Conservation (phyloP, 1,140 invertebrate species). For the Drosophila repletoides region DNA sequence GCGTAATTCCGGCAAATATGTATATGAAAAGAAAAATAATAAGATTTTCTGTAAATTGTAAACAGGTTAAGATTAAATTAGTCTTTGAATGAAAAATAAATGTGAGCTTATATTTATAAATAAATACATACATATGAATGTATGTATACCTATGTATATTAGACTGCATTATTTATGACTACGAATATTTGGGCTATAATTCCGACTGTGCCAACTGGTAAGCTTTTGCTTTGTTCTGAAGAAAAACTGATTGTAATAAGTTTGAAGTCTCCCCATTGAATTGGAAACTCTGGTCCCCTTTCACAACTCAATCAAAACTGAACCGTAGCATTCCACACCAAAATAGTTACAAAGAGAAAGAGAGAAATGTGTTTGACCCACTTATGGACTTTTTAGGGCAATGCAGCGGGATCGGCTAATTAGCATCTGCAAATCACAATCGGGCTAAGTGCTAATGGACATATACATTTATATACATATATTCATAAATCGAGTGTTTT, state of each 20-base stretch:
- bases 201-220: too few species aligned
- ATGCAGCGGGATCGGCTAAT: constrained; percentile 19
- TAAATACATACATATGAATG: too few species aligned
- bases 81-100: too few species aligned
- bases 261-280: not conserved
- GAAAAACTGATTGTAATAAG: not conserved
- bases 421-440: constrained; percentile 17
- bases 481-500: constrained; percentile 3
- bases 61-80: too few species aligned
- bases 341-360: not conserved
- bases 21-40: too few species aligned
- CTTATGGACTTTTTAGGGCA: constrained; percentile 14
- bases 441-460: constrained; percentile 11
- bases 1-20: too few species aligned
- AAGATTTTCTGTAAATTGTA: too few species aligned
- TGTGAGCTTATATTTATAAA: too few species aligned
- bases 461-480: not conserved
- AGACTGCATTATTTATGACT: too few species aligned
- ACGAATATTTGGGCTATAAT: too few species aligned
- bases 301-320: constrained; percentile 21
- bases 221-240: too few species aligned
- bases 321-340: constrained; percentile 1
- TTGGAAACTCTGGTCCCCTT: constrained; percentile 14
- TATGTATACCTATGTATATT: too few species aligned
- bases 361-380: constrained; percentile 10